Base-by-base conservation (phyloP, 2,113 vertebrate species). In the Machaerirhynchus nigripectus region DNA sequence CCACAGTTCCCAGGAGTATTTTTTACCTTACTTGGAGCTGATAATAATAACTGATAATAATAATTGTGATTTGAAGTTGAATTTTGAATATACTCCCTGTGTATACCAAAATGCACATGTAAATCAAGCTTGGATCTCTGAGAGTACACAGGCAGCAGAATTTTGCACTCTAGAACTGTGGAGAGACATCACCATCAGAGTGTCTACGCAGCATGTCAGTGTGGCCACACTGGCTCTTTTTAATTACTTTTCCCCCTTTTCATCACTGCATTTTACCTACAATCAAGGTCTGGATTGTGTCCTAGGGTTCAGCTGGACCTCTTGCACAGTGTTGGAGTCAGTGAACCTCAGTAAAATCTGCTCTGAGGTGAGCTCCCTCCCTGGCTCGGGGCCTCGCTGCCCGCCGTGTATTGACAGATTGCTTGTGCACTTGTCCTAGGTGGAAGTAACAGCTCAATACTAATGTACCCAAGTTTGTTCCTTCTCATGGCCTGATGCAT, bases 361-460 rank as follows among this genome's bases (percentile, higher is more conserved):
- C 65, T 64, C 31, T 28, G 52, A 33, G 69, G 35, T 44, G 60
- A 47, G 22, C 61, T 78, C 44, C 31, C 37, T 87, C 18, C 61
- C n/a, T 42, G 30, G 21, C 68, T 42, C 10, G 13, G 50, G 47
- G 11, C 61, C 40, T 71, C 5, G 6, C 31, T 70, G 61, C 80
- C 73, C 5, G 1, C 3, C 13, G 0, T 2, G 16, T 35, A 33
- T 30, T 27, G 50, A 35, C 39, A 50, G 28, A 17, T 67, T 47
- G 15, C 28, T 75, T 10, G 15, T 40, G 27, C 4, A 2, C 30
- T 35, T 49, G 56, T 47, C 69, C n/a, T 7, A 2, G 37, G 37
- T 76, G 37, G 63, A 79, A 74, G 35, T 3, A 23, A 60, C 61
- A 93, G 69, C 53, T 87, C 40, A 10, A 3, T 44, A 5, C 1